Evolutionary conservation across 2,888 invertebrate species (phyloP).

Genomic region (Drosophila flavopinicola): DNA sequence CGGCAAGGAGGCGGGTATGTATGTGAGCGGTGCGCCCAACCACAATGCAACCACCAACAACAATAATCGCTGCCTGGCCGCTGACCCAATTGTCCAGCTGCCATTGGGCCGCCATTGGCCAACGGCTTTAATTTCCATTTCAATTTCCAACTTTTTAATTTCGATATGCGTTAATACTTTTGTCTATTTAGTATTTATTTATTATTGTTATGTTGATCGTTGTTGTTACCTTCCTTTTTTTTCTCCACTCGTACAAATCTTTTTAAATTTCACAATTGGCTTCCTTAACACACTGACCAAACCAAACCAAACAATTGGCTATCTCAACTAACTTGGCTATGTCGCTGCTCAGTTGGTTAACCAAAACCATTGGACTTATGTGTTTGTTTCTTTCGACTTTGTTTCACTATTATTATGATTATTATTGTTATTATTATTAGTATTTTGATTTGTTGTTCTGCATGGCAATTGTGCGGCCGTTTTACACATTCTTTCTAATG

Average conservation of each 20-base stretch:
- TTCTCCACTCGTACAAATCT: no score
- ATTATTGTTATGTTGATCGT: slow-evolving; percentile 1
- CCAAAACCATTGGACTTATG: no score
- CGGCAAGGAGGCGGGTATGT: slow-evolving; percentile 67
- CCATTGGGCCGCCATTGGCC: background rate
- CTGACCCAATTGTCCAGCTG: background rate
- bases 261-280: slow-evolving; percentile 6
- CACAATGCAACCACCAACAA: slow-evolving; percentile 6
- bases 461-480: no score
- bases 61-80: slow-evolving; percentile 1
- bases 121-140: slow-evolving; percentile 17
- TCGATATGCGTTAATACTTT: slow-evolving; percentile 1
- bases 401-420: no score
- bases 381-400: no score
- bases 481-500: no score
- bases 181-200: no score
- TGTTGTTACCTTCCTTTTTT: background rate
- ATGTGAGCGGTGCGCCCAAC: slow-evolving; percentile 26
- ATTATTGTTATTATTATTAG: no score
- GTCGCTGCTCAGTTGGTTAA: slow-evolving; percentile 1
- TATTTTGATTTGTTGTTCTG: no score
- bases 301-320: slow-evolving; percentile 21
- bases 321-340: slow-evolving; percentile 30
- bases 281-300: slow-evolving; percentile 6
- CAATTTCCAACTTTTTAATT: slow-evolving; percentile 18